A percentile compares a stretch with the other conserved stretches of the same genome.
phyloP scores from a whole-genome alignment of 2,797 vertebrate genomes.

The Xiphophorus birchmanni region DNA sequence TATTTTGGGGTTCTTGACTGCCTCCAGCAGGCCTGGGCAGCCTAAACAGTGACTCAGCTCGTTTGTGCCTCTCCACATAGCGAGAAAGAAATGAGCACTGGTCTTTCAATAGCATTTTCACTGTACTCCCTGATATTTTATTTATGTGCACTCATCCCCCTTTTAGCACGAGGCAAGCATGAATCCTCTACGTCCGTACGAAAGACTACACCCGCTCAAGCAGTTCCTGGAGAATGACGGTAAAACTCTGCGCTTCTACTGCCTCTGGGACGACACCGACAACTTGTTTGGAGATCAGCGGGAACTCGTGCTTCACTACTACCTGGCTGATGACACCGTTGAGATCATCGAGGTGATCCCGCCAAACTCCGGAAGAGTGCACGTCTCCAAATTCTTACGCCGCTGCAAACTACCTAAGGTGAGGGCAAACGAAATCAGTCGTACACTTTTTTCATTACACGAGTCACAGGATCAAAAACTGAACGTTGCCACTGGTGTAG shows the following conservation, averaged over 20 bases:
- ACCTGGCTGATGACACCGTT: slow-evolving; percentile 89
- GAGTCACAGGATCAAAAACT: no score
- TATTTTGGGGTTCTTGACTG: background rate
- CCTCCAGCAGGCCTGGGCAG: background rate
- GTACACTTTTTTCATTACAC: no score
- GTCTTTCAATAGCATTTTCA: background rate
- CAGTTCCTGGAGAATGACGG: slow-evolving; percentile 88
- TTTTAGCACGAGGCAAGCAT: slow-evolving; percentile 77
- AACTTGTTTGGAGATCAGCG: slow-evolving; percentile 73
- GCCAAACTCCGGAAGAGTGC: slow-evolving; percentile 83
- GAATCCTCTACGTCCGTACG: slow-evolving; percentile 85
- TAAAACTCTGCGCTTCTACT: slow-evolving; percentile 88
- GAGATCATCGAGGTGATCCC: slow-evolving; percentile 84
- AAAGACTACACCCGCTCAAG: slow-evolving; percentile 81
- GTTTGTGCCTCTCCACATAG: background rate
- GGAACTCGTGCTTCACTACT: slow-evolving; percentile 88
- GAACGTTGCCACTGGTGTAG: no score
- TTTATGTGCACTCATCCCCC: background rate
- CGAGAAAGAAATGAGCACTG: background rate
- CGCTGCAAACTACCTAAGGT: slow-evolving; percentile 93
- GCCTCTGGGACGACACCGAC: slow-evolving; percentile 87
- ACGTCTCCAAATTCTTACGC: slow-evolving; percentile 81
- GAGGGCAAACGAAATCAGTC: background rate
- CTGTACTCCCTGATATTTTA: background rate
- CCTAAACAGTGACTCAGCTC: background rate